Evolutionary conservation across 2,797 vertebrate genomes (phyloP), one percentile per base, ranked within the genome.

Genomic region (Myotis pilosus): DNA sequence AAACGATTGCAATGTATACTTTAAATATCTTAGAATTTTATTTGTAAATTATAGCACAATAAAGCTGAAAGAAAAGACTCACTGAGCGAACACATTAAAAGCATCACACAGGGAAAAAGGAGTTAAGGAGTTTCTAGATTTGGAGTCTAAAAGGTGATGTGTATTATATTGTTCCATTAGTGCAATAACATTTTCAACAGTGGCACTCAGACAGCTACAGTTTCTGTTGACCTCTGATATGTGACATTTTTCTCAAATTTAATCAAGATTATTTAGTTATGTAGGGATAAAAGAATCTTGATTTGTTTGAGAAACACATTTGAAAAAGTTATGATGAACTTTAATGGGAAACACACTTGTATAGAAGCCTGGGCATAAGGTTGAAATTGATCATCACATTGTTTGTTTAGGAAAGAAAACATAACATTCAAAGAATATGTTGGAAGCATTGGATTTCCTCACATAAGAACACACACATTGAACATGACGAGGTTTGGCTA

Each of bases 391-490:
- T 97, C 96, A 96, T 96, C 97, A 97, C 97, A 94, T 96, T 96
- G 97, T 97, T 97, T 97, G 97, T 97, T 97, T 97, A 94, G 96
- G 97, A 97, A 97, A 96, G 97, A 94, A 97, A 97, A 96, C 96
- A 94, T 96, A 96, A 93, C 96, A 94, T 96, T 96, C 94, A 97
- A 94, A 94, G 93, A 97, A 81, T 96, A 95, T 74, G 93, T 94
- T 97, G 84, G 95, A 94, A 96, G 96, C 96, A 94, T 96, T 96
- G 91, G 87, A 87, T 97, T 97, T 97, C 96, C 92, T 92, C 91
- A 96, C 91, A 92, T 82, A 91, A 96, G 97, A 97, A 97, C 97
- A 97, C 97, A 97, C 97, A 97, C 97, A 97, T 97, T 84, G 97
- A 95, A 97, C 90, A 92, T 94, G 92, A 87, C 60, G 92, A 91